Conservation (phyloP, 2,113 vertebrate species). For the Melospiza georgiana region DNA sequence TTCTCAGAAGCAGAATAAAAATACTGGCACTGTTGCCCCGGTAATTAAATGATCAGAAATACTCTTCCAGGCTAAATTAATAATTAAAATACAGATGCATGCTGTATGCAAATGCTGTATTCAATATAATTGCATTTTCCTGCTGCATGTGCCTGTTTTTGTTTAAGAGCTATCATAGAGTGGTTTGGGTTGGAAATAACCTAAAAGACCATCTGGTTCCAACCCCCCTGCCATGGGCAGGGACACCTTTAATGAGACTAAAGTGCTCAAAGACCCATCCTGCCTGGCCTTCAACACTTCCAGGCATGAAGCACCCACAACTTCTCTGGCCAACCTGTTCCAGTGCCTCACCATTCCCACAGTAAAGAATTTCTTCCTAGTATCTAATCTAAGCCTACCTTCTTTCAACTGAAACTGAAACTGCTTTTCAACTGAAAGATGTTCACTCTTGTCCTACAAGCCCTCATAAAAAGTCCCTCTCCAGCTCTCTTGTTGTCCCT, state of each 20-base stretch:
- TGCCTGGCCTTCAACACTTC: not conserved
- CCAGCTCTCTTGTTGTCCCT: not conserved
- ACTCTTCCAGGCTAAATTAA: not conserved
- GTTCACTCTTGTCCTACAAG: not conserved
- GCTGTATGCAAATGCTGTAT: not conserved
- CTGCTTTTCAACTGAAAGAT: not conserved
- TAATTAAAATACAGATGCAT: not conserved
- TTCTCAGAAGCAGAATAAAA: slow-evolving; percentile 2
- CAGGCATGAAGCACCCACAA: not conserved
- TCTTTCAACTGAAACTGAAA: not conserved
- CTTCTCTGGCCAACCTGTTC: not conserved
- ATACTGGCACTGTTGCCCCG: not conserved
- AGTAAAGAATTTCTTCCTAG: not conserved
- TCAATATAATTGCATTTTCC: not conserved
- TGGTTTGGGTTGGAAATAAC: not conserved
- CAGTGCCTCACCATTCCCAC: not conserved
- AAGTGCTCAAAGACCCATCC: not conserved
- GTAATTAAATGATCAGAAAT: not conserved
- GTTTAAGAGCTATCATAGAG: not conserved
- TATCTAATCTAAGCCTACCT: not conserved
- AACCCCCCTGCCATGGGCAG: not conserved
- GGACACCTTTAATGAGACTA: not conserved
- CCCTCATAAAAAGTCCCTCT: not conserved
- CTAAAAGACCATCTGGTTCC: not conserved
- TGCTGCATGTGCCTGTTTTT: not conserved